Conservation (phyloP, 2,113 vertebrate species). For the Chionodraco myersi region DNA sequence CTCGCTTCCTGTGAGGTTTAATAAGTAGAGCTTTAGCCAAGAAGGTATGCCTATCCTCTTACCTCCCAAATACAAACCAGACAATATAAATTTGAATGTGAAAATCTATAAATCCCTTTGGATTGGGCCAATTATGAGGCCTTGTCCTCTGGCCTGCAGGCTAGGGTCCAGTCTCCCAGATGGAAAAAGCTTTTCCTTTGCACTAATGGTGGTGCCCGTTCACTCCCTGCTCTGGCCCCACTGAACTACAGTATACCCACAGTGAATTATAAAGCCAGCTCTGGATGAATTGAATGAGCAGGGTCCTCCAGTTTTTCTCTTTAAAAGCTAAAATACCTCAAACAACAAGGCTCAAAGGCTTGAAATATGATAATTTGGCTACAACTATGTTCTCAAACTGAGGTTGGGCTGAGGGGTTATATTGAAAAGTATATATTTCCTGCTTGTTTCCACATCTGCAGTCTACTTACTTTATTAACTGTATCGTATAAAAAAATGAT, state of each 20-base stretch:
- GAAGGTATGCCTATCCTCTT: slow-evolving; percentile 58
- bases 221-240: slow-evolving; percentile 24
- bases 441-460: slow-evolving; percentile 48
- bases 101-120: slow-evolving; percentile 72
- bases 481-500: not conserved
- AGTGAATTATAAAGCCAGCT: slow-evolving; percentile 53
- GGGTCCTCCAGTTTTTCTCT: slow-evolving; percentile 44
- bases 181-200: slow-evolving; percentile 46
- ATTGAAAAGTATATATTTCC: slow-evolving; percentile 42
- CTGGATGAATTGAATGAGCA: slow-evolving; percentile 40
- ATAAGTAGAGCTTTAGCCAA: slow-evolving; percentile 48
- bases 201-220: slow-evolving; percentile 45
- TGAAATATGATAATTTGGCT: slow-evolving; percentile 65
- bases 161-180: slow-evolving; percentile 45
- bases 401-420: slow-evolving; percentile 21
- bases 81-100: slow-evolving; percentile 66
- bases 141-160: slow-evolving; percentile 17
- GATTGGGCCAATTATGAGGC: slow-evolving; percentile 61
- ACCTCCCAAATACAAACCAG: slow-evolving; percentile 67
- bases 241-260: slow-evolving; percentile 36
- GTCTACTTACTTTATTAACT: slow-evolving; percentile 36
- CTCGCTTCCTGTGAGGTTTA: slow-evolving; percentile 46
- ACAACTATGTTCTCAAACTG: slow-evolving; percentile 40
- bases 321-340: slow-evolving; percentile 54
- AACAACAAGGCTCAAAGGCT: slow-evolving; percentile 54